These are phyloP conservation scores for Drosophila equinoxialis DNA, from an alignment of 1,140 invertebrate species.

Conservation along the genomic window DNA sequence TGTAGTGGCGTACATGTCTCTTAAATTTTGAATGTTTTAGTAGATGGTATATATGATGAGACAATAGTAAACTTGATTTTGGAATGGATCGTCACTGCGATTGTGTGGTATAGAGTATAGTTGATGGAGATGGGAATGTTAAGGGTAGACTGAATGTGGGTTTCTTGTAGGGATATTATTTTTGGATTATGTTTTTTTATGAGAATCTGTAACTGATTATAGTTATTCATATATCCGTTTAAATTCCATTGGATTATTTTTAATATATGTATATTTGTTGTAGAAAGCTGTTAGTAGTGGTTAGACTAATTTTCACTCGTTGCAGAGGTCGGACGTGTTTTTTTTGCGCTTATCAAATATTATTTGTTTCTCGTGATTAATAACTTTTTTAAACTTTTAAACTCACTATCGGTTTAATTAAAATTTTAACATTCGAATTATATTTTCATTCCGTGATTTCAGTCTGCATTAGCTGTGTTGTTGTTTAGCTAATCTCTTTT, in stretches of 20 bases:
- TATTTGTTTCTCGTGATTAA: no score
- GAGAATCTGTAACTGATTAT: constrained; percentile 30
- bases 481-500: no score
- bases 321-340: no score
- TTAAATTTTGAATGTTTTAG: constrained; percentile 26
- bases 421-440: no score
- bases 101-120: constrained; percentile 8
- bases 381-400: no score
- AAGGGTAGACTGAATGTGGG: constrained; percentile 17
- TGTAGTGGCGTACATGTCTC: constrained; percentile 22
- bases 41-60: constrained; percentile 28
- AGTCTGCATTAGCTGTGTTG: no score
- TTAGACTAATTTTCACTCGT: no score
- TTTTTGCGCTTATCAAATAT: no score
- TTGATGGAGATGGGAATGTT: constrained; percentile 32
- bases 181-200: constrained; percentile 34
- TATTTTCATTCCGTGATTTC: no score
- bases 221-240: constrained; percentile 38
- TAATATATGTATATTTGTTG: no score
- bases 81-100: constrained; percentile 3
- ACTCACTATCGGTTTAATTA: no score
- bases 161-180: constrained; percentile 38
- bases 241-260: constrained; percentile 41
- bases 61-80: constrained; percentile 28
- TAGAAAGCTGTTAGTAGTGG: no score